Evolutionary conservation across 2,888 invertebrate genomes (phyloP).

Genomic region (Gastracanthus pulcherrimus): DNA sequence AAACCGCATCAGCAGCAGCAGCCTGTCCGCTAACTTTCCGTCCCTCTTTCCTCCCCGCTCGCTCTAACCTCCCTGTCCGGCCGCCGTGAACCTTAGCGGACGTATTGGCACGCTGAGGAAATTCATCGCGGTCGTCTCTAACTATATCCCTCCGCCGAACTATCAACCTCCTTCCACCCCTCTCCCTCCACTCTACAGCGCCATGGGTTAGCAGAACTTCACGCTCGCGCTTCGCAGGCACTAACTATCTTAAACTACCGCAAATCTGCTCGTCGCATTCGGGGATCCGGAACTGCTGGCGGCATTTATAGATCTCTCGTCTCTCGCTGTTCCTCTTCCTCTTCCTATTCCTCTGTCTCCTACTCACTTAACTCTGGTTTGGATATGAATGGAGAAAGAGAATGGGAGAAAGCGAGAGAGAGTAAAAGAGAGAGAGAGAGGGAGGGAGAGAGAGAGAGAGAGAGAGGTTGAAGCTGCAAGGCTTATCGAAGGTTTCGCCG

Average conservation of each 20-base stretch:
- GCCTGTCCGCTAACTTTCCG: slow-evolving; percentile 41
- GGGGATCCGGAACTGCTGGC: slow-evolving; percentile 4
- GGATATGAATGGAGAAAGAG: neutral
- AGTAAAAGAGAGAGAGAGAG: neutral
- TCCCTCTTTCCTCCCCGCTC: slow-evolving; percentile 52
- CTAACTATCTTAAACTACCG: slow-evolving; percentile 69
- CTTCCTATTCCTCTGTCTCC: neutral
- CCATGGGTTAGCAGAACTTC: too few species aligned
- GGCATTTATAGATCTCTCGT: slow-evolving; percentile 25
- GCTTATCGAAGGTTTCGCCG: neutral
- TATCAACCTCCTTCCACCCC: too few species aligned
- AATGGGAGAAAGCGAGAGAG: neutral
- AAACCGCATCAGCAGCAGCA: slow-evolving; percentile 58
- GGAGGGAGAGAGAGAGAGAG: neutral
- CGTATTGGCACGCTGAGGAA: slow-evolving; percentile 60
- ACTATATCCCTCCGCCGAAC: slow-evolving; percentile 61
- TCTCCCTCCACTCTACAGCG: too few species aligned
- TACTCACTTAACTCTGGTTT: neutral
- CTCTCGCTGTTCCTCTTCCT: neutral
- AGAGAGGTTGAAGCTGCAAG: too few species aligned
- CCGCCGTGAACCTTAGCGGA: slow-evolving; percentile 13
- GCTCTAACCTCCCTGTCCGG: neutral
- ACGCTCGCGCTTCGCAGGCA: slow-evolving; percentile 14
- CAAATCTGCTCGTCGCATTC: slow-evolving; percentile 37
- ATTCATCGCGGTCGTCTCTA: slow-evolving; percentile 68